These are phyloP conservation scores for Scolopax bukidnonensis DNA, from an alignment of 2,797 vertebrate genomes.

Conservation along the genomic window DNA sequence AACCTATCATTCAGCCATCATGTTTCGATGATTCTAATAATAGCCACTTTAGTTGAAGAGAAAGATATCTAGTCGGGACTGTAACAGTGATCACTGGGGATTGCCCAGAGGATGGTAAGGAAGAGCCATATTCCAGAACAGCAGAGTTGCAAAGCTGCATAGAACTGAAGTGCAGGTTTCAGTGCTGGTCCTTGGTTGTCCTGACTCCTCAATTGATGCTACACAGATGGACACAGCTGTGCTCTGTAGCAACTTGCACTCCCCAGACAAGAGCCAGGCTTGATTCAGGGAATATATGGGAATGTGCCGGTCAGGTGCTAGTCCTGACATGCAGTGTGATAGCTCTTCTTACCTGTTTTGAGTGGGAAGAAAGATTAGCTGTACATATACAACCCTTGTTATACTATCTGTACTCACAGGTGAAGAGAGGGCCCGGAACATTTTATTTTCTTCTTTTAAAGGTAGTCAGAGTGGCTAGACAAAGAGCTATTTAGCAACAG, in stretches of 20 bases:
- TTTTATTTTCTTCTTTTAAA: neutral
- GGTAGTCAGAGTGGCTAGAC: neutral
- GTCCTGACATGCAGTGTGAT: neutral
- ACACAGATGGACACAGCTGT: neutral
- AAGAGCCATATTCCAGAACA: neutral
- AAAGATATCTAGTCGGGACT: neutral
- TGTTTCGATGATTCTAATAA: neutral
- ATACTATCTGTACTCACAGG: neutral
- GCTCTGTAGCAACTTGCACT: neutral
- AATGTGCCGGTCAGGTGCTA: no score
- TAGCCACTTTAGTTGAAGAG: neutral
- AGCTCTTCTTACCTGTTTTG: neutral
- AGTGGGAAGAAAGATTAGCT: neutral
- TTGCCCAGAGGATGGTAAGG: neutral
- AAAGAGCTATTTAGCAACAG: neutral
- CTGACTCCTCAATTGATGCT: fast-evolving
- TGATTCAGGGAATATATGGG: neutral
- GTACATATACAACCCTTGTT: neutral
- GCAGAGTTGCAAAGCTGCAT: neutral
- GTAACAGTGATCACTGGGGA: neutral
- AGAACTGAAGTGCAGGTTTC: neutral
- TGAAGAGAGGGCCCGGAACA: neutral
- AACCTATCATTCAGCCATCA: neutral
- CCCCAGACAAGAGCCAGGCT: neutral
- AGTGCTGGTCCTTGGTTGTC: neutral